Conservation (phyloP, 2,797 vertebrate genomes). For the Acanthurus tractus region DNA sequence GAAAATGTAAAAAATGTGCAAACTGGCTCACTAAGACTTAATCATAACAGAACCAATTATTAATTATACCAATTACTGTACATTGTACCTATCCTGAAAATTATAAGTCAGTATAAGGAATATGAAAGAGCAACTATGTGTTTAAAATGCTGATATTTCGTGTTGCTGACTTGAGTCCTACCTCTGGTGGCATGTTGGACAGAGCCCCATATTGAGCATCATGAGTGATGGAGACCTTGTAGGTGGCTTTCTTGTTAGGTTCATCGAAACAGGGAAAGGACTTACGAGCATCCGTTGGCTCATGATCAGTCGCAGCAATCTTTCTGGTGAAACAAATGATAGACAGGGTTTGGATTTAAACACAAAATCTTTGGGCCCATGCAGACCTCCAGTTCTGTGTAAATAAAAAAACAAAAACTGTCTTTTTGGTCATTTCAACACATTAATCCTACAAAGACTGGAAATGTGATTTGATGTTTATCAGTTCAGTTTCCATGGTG, state of each 20-base stretch:
- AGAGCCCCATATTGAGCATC: conserved; percentile 81
- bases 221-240: conserved; percentile 91
- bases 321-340: conserved; percentile 86
- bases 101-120: too few species aligned
- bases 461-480: background rate
- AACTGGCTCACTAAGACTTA: too few species aligned
- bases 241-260: conserved; percentile 97
- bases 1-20: too few species aligned
- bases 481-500: background rate
- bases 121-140: background rate
- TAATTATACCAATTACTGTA: too few species aligned
- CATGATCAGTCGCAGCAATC: conserved; percentile 97
- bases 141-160: background rate
- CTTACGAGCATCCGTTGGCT: conserved; percentile 97
- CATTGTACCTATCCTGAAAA: too few species aligned
- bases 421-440: background rate
- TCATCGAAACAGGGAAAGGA: conserved; percentile 98
- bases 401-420: too few species aligned
- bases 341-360: background rate
- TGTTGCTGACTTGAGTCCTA: conserved; percentile 60
- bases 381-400: too few species aligned
- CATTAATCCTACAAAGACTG: background rate
- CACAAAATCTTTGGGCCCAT: too few species aligned
- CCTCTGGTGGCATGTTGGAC: conserved; percentile 94
- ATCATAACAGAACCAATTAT: too few species aligned